Conservation (phyloP, 2,797 vertebrate genomes). For the Anolis apletophallus region DNA sequence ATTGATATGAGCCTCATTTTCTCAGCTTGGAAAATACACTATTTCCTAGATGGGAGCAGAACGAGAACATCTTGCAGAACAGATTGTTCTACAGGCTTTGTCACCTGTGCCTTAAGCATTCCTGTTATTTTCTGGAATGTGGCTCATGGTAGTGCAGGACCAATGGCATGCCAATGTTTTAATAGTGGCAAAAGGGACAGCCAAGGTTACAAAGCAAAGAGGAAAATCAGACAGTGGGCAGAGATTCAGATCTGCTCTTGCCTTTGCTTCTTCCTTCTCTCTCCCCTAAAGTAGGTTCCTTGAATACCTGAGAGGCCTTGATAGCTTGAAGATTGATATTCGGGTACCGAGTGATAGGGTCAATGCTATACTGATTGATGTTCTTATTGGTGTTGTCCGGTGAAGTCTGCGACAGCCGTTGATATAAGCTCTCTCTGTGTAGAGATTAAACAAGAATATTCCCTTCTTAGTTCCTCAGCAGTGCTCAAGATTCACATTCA, state of each 20-base stretch:
- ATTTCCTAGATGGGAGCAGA: not conserved
- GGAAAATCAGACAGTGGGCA: not conserved
- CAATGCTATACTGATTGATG: slow-evolving; percentile 84
- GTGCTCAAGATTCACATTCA: not conserved
- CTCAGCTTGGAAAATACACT: not conserved
- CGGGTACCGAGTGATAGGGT: slow-evolving; percentile 89
- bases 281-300: no score
- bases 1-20: not conserved
- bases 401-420: slow-evolving; percentile 92
- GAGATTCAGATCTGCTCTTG: not conserved
- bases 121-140: not conserved
- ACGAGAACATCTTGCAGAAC: not conserved
- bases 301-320: slow-evolving; percentile 84
- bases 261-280: not conserved
- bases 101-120: not conserved
- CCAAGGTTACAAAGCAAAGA: not conserved
- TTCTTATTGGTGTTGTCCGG: slow-evolving; percentile 93
- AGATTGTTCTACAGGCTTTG: not conserved
- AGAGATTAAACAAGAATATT: not conserved
- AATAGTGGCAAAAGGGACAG: not conserved
- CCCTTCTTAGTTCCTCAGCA: not conserved
- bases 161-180: not conserved
- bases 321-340: slow-evolving; percentile 88
- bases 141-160: not conserved
- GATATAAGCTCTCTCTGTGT: slow-evolving; percentile 91